Evolutionary conservation across 1,140 invertebrate genomes (phyloP).

Genomic region (Drosophila seguyi): DNA sequence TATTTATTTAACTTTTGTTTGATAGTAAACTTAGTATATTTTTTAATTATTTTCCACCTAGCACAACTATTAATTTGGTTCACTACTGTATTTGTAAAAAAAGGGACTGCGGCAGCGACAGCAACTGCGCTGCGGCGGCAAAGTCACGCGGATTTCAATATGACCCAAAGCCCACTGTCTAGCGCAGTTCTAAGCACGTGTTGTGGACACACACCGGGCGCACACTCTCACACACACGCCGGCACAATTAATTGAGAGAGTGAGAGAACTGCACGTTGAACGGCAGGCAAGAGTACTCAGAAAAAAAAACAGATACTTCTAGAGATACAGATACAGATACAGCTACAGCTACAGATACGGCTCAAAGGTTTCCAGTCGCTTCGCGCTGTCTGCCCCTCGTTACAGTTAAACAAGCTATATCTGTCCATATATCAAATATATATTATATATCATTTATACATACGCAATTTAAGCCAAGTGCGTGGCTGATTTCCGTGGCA

Average conservation of each 20-base stretch:
- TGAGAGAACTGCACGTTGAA: conserved; percentile 64
- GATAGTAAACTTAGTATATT: neutral
- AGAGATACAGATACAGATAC: conserved; percentile 26
- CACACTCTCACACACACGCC: conserved; percentile 38
- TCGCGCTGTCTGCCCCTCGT: conserved; percentile 7
- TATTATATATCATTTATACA: neutral
- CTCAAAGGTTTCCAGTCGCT: conserved; percentile 45
- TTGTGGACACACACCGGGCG: conserved; percentile 75
- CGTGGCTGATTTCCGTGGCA: conserved; percentile 9
- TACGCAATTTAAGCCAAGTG: conserved; percentile 33
- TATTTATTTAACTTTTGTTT: neutral
- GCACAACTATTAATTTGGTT: neutral
- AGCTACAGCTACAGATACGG: conserved; percentile 10
- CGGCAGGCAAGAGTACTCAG: conserved; percentile 52
- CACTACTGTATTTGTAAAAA: conserved; percentile 1
- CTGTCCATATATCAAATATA: conserved; percentile 4
- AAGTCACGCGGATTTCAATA: conserved; percentile 85
- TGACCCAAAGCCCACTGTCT: conserved; percentile 85
- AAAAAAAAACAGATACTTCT: conserved; percentile 42
- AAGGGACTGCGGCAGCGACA: conserved; percentile 27
- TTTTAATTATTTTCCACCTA: neutral
- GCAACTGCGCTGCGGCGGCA: conserved; percentile 42
- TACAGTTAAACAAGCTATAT: conserved; percentile 8
- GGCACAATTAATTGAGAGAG: conserved; percentile 36
- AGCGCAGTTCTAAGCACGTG: conserved; percentile 84